These are phyloP conservation scores for Apoderus coryli DNA, from an alignment of 2,888 invertebrate genomes.

Conservation along the genomic window DNA sequence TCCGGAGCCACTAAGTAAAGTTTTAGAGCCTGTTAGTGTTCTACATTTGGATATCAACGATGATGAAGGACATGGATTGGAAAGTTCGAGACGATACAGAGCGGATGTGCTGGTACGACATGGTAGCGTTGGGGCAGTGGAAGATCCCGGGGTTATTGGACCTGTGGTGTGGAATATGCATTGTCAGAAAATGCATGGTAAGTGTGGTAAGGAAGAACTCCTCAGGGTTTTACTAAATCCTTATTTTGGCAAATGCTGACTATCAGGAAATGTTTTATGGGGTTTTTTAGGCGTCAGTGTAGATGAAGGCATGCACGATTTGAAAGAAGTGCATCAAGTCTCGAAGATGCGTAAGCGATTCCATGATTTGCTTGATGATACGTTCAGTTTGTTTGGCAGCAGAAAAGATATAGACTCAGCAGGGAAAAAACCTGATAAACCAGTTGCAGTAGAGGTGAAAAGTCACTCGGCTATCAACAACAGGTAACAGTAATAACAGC, in stretches of 20 bases:
- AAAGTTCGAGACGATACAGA: conserved; percentile 15
- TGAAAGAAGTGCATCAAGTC: conserved; percentile 34
- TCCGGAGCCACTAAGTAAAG: conserved; percentile 63
- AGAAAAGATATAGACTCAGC: conserved; percentile 44
- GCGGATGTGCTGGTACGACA: conserved; percentile 35
- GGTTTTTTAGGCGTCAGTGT: conserved; percentile 25
- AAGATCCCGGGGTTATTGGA: conserved; percentile 70
- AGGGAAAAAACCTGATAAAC: too few species aligned
- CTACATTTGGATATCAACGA: conserved; percentile 47
- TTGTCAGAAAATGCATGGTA: conserved; percentile 49
- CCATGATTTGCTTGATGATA: conserved; percentile 65
- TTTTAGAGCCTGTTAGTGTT: conserved; percentile 65
- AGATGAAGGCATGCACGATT: conserved; percentile 29
- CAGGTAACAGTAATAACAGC: too few species aligned
- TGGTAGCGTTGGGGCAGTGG: conserved; percentile 52
- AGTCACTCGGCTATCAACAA: conserved; percentile 28
- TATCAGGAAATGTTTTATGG: conserved; percentile 49
- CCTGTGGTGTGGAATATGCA: conserved; percentile 74
- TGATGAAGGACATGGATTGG: conserved; percentile 19
- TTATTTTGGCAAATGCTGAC: conserved; percentile 25
- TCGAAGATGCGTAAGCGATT: conserved; percentile 57
- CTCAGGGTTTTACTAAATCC: conserved; percentile 2
- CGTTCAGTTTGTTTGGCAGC: conserved; percentile 60
- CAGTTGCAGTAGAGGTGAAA: conserved; percentile 27
- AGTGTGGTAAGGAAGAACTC: too few species aligned